Base-by-base conservation (phyloP, 1,140 invertebrate genomes). In the Procambarus clarkii region DNA sequence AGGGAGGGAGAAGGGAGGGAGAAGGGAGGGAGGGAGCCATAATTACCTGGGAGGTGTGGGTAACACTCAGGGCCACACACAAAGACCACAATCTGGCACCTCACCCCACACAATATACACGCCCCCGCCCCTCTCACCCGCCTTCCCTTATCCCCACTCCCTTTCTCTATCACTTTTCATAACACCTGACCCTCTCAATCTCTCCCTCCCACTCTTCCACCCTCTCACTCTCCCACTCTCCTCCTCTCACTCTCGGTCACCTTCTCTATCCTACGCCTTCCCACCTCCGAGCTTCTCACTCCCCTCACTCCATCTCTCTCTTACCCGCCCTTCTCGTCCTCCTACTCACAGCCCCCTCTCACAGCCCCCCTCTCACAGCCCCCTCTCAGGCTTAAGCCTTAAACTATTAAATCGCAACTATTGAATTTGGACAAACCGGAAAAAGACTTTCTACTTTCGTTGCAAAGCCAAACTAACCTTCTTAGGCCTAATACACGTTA, bases 1-100 rank as follows among this genome's bases (percentile, higher is more conserved):
- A 83, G 81, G 50, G 54, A 44, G 81, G 50, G 81, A 64, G 50
- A 83, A 54, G 50, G 81, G 60, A 54, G 50, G 81, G 60, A 48
- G 50, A 54, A 83, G 81, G 50, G 81, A 83, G 81, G 50, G 34
- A 34, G 34, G 34, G 34, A 1, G 34, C 7, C 15, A 58, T 69
- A 69, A 69, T 69, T 69, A 69, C 64, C 64, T 13, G 64, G 64
- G 64, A 13, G 11, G 21, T 69, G 3, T 8, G 9, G 64, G 13
- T 21, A 69, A 69, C 2, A 69, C 64, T 21, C 0, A 4, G 13
- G 21, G 64, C 13, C 0, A 0, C 18, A 13, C 13, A 69, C 64
- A 69, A 69, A 69, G 64, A 69, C 64, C 18, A 4, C 64, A 69
- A 69, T 69, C 64, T 69, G 3, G 13, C 11, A 21, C 64, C 0